A percentile compares a stretch with the other conserved stretches of the same genome.
phyloP scores from a whole-genome alignment of 2,888 invertebrate species.

The Drosophila subsilvestris region DNA sequence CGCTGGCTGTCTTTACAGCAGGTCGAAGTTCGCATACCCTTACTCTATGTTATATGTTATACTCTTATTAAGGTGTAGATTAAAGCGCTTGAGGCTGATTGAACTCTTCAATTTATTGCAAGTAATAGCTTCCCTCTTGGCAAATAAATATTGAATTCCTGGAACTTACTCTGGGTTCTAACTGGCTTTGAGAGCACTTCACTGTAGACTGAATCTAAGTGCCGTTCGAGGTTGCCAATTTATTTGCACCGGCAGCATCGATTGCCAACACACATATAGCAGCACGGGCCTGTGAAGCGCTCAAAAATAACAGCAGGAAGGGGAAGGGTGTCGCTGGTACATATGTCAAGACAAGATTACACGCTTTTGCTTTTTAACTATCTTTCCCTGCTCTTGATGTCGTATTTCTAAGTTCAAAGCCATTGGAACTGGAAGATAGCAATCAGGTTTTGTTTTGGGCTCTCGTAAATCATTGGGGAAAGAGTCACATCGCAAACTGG shows the following conservation, averaged over 20 bases:
- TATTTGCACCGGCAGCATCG: slow-evolving; percentile 59
- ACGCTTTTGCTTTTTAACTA: slow-evolving; percentile 47
- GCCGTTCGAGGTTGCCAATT: slow-evolving; percentile 51
- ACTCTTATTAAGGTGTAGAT: not conserved
- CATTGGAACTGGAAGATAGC: slow-evolving; percentile 25
- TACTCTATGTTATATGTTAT: not conserved
- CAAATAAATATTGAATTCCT: not conserved
- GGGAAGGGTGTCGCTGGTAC: slow-evolving; percentile 1
- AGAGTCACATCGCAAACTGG: not conserved
- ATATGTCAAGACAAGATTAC: slow-evolving; percentile 60
- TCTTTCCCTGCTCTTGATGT: slow-evolving; percentile 32
- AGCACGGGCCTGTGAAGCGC: not conserved
- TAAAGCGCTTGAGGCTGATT: not conserved
- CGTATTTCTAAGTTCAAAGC: slow-evolving; percentile 43
- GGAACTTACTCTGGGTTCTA: slow-evolving; percentile 9
- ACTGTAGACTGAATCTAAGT: slow-evolving; percentile 48
- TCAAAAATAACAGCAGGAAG: not conserved
- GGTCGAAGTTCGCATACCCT: slow-evolving; percentile 20
- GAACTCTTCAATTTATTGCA: not conserved
- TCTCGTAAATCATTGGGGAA: slow-evolving; percentile 50
- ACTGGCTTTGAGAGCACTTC: slow-evolving; percentile 27
- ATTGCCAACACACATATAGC: slow-evolving; percentile 37
- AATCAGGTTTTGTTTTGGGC: slow-evolving; percentile 8
- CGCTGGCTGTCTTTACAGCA: not conserved
- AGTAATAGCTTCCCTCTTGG: too few relatives aligned